Evolutionary conservation across 2,888 invertebrate species (phyloP), one percentile per base, ranked within the genome.

Genomic region (Drosophila lutescens): DNA sequence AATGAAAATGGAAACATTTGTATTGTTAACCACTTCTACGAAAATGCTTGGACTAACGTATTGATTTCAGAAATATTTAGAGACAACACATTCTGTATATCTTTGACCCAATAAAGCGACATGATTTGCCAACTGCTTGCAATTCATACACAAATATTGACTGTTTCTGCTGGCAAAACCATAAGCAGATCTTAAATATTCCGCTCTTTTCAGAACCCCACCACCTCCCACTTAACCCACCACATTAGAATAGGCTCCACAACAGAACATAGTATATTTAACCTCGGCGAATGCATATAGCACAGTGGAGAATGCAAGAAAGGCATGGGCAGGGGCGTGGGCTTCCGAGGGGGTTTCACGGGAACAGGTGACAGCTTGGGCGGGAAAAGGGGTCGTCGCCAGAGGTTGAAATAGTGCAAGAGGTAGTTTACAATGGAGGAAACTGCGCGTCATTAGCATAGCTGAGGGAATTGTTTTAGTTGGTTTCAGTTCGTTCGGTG

Each of bases 401-500:
- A 65, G 44, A 44, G 58, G 54, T 50, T 40, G 55, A 65, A 74
- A 63, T 57, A 55, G 66, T 50, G 56, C 57, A 71, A 73, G 76
- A 67, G 65, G 68, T 56, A 71, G 70, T 38, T 72, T 30, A 70
- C 63, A 71, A 74, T 74, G 40, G 66, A 69, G 69, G 69, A 83
- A 79, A 83, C 70, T 77, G 65, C 68, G 68, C 80, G 78, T 83
- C 84, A 86, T 86, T 82, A 86, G 78, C 87, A 86, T 72, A 78
- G 74, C 57, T 55, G 54, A 74, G 57, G 60, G 68, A 68, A 74
- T 70, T 69, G 60, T 70, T 68, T 55, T 68, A 58, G 79, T 58
- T 77, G 80, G 83, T 74, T 74, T 62, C 65, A 73, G 51, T 60
- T 51, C 65, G 59, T 57, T 72, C 57, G 82, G 58, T 43, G 44